Percentiles rank a stretch among this genome's conserved stretches.
Evolutionary conservation across 2,888 invertebrate genomes (phyloP).

Genomic region (Molanna angustata): DNA sequence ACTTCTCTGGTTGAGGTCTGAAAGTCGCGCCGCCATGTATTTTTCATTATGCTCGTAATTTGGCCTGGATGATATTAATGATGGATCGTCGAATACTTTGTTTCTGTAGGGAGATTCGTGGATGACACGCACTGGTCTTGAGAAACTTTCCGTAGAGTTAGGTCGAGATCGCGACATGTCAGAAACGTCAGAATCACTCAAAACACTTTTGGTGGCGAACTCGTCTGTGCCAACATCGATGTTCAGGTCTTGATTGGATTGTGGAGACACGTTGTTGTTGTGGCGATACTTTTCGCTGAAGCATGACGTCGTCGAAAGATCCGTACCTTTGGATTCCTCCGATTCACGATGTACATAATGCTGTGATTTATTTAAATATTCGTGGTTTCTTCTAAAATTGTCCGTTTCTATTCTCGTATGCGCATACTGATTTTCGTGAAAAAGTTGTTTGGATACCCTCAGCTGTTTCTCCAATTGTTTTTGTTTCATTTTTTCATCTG

Average conservation of each 20-base stretch:
- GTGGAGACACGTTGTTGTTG: constrained; percentile 51
- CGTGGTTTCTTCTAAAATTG: constrained; percentile 48
- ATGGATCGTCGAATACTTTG: constrained; percentile 62
- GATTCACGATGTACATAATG: constrained; percentile 36
- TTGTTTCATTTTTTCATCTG: constrained; percentile 75
- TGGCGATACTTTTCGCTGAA: constrained; percentile 43
- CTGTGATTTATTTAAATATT: constrained; percentile 44
- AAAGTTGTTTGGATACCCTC: constrained; percentile 52
- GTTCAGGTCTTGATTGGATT: constrained; percentile 51
- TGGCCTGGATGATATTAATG: constrained; percentile 49
- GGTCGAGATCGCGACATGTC: constrained; percentile 52
- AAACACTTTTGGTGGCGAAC: constrained; percentile 47
- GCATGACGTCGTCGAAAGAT: constrained; percentile 26
- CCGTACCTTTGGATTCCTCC: constrained; percentile 28
- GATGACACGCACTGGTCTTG: constrained; percentile 53
- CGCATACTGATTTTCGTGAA: constrained; percentile 48
- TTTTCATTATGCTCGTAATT: constrained; percentile 50
- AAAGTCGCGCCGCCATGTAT: constrained; percentile 43
- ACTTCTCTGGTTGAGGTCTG: constrained; percentile 63
- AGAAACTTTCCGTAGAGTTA: constrained; percentile 56
- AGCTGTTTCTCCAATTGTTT: constrained; percentile 58
- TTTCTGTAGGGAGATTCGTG: constrained; percentile 49
- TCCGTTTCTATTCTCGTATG: constrained; percentile 48
- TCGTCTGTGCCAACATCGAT: constrained; percentile 55
- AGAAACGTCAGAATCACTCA: constrained; percentile 53